Percentiles rank a stretch among this genome's conserved stretches.
Evolutionary conservation across 2,113 vertebrate genomes (phyloP).

Genomic region (Psittacara wagleri): DNA sequence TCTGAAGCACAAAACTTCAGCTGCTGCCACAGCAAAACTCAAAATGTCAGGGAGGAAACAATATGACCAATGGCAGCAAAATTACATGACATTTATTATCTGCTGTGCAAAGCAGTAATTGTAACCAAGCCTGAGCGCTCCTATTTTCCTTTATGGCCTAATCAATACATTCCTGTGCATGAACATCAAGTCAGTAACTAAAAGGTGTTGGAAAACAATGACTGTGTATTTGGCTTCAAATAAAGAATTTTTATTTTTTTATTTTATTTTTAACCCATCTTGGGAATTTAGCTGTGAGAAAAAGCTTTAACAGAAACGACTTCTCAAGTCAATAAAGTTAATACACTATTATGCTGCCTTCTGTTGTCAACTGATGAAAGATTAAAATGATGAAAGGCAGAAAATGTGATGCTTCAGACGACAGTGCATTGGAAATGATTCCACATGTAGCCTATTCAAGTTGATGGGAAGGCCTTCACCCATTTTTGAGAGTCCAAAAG

Average conservation of each 20-base stretch:
- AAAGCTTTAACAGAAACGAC: conserved; percentile 6
- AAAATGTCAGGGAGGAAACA: neutral
- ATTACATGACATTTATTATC: neutral
- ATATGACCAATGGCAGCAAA: neutral
- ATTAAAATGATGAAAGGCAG: neutral
- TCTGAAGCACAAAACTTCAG: neutral
- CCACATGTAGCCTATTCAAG: conserved; percentile 17
- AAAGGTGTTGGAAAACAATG: neutral
- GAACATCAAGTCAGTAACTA: neutral
- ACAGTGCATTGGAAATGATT: neutral
- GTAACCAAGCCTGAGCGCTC: neutral
- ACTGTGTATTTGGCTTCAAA: neutral
- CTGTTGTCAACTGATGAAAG: neutral
- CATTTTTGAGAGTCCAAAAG: neutral
- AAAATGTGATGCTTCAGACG: neutral
- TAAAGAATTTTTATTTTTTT: neutral
- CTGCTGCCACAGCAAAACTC: conserved; percentile 22
- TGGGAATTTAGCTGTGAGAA: neutral
- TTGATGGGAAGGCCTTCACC: neutral
- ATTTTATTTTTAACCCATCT: neutral
- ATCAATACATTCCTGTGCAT: neutral
- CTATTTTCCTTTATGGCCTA: neutral
- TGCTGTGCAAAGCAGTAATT: neutral
- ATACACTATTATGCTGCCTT: neutral
- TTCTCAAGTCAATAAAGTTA: conserved; percentile 24